phyloP scores from a whole-genome alignment of 2,888 invertebrate genomes.

The Aphidoletes aphidimyza region DNA sequence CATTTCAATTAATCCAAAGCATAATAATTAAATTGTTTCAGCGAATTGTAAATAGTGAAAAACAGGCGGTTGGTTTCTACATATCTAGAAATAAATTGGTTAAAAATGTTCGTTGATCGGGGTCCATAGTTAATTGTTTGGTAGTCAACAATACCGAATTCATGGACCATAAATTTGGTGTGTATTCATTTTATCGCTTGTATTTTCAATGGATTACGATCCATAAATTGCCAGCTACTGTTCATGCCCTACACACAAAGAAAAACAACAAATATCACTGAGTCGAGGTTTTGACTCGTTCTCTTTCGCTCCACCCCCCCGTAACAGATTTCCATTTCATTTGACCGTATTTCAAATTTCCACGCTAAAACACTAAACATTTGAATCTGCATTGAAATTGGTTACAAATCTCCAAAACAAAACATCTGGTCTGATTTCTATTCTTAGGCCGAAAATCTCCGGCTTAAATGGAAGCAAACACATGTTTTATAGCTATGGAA shows the following conservation, averaged over 20 bases:
- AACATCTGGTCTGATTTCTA: conserved; percentile 25
- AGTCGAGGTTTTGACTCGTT: too few relatives aligned
- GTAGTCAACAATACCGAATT: neutral
- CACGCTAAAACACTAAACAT: too few relatives aligned
- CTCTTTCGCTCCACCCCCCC: neutral
- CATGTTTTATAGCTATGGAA: neutral
- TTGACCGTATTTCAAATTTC: too few relatives aligned
- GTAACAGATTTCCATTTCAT: too few relatives aligned
- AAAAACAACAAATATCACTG: too few relatives aligned
- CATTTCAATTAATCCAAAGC: neutral
- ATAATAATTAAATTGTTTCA: too few relatives aligned
- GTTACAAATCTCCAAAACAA: neutral
- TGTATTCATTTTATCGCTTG: neutral
- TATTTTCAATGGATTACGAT: too few relatives aligned
- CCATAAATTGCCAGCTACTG: neutral
- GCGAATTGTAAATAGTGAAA: neutral
- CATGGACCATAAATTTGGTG: neutral
- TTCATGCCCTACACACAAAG: neutral
- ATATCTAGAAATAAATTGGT: too few relatives aligned
- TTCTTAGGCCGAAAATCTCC: neutral
- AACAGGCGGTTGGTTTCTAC: neutral
- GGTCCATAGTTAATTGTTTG: too few relatives aligned
- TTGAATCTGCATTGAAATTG: neutral
- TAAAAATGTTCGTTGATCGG: too few relatives aligned
- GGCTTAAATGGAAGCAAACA: neutral